phyloP scores from a whole-genome alignment of 1,140 invertebrate species.

The Phortica variegata region DNA sequence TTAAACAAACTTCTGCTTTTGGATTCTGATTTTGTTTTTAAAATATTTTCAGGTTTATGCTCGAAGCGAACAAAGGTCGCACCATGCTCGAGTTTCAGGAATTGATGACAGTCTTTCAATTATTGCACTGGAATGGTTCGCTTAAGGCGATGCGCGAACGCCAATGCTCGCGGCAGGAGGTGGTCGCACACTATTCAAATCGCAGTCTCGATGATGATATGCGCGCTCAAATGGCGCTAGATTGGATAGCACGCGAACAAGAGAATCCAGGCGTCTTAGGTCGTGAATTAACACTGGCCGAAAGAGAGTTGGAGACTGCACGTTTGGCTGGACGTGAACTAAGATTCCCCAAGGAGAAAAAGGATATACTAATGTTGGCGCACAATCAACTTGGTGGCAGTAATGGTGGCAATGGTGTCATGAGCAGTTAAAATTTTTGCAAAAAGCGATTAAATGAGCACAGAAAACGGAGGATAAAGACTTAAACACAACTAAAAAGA shows the following conservation, averaged over 20 bases:
- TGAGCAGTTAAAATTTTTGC: slow-evolving; percentile 46
- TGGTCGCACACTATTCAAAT: slow-evolving; percentile 92
- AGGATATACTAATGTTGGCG: slow-evolving; percentile 88
- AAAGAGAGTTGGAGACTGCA: slow-evolving; percentile 86
- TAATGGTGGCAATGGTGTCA: slow-evolving; percentile 56
- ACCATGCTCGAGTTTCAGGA: slow-evolving; percentile 97
- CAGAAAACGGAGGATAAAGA: no score
- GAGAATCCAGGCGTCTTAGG: slow-evolving; percentile 78
- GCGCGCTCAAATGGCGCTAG: slow-evolving; percentile 92
- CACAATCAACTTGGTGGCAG: slow-evolving; percentile 71
- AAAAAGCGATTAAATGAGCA: no score
- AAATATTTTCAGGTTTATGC: slow-evolving; percentile 71
- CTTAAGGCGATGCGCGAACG: slow-evolving; percentile 88
- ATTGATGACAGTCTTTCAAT: slow-evolving; percentile 94
- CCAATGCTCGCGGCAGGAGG: slow-evolving; percentile 91
- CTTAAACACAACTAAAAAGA: slow-evolving; percentile 9
- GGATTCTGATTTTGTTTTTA: not conserved
- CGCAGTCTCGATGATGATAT: slow-evolving; percentile 89
- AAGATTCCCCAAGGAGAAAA: slow-evolving; percentile 92
- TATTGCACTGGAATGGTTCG: slow-evolving; percentile 95
- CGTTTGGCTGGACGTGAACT: slow-evolving; percentile 86
- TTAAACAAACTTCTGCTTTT: not conserved
- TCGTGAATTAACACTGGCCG: slow-evolving; percentile 78
- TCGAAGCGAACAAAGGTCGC: slow-evolving; percentile 87
- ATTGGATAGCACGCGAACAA: slow-evolving; percentile 90